Percentiles rank a stretch among this genome's conserved stretches.
These are phyloP conservation scores for Phrixothrix hirtus DNA, from an alignment of 2,888 invertebrate genomes.

Conservation along the genomic window DNA sequence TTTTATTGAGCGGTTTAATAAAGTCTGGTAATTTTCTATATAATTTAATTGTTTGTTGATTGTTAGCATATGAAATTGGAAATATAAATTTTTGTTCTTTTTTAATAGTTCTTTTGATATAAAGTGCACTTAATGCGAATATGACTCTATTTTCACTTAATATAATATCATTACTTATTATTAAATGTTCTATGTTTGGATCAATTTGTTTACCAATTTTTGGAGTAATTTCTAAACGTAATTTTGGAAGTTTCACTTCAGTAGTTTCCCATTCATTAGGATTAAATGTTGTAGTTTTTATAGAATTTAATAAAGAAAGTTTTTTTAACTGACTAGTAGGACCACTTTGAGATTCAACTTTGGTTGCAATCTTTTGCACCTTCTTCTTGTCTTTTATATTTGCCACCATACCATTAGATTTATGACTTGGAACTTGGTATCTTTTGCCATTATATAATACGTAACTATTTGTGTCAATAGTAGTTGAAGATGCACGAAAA, in stretches of 20 bases:
- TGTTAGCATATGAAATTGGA: slow-evolving; percentile 62
- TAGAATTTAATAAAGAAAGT: slow-evolving; percentile 12
- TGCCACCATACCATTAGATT: slow-evolving; percentile 18
- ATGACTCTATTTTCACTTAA: slow-evolving; percentile 60
- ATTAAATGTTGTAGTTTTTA: slow-evolving; percentile 46
- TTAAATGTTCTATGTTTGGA: slow-evolving; percentile 54
- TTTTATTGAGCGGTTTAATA: slow-evolving; percentile 11
- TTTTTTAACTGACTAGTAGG: background rate
- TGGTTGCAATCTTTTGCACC: background rate
- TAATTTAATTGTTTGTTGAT: slow-evolving; percentile 63
- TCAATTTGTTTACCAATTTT: slow-evolving; percentile 57
- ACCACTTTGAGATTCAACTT: background rate
- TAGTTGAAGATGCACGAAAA: slow-evolving; percentile 1
- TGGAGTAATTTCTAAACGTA: slow-evolving; percentile 59
- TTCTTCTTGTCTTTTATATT: slow-evolving; percentile 14
- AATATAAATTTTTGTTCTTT: slow-evolving; percentile 58
- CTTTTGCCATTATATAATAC: slow-evolving; percentile 30
- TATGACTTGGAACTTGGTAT: slow-evolving; percentile 27
- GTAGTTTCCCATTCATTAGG: slow-evolving; percentile 57
- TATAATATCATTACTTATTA: slow-evolving; percentile 52
- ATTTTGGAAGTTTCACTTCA: slow-evolving; percentile 58
- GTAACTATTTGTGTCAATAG: slow-evolving; percentile 9
- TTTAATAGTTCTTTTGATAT: slow-evolving; percentile 44
- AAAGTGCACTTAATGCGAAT: slow-evolving; percentile 61
- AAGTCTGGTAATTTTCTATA: slow-evolving; percentile 8